phyloP scores from a whole-genome alignment of 2,888 invertebrate species.

The Hirtodrosophila histrioides region DNA sequence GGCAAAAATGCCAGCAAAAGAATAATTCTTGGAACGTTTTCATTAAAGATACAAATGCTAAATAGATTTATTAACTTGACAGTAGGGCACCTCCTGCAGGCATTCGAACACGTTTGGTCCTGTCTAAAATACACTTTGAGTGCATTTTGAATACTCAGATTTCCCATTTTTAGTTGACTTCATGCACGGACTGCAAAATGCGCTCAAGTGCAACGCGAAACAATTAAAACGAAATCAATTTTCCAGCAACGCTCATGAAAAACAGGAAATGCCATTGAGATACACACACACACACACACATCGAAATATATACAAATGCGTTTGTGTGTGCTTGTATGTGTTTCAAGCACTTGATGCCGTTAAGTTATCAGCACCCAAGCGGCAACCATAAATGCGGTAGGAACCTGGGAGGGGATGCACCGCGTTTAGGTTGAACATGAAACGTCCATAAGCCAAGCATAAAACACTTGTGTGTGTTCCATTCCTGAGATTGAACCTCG shows the following conservation, averaged over 20 bases:
- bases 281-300: slow-evolving; percentile 11
- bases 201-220: slow-evolving; percentile 63
- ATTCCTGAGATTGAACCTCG: slow-evolving; percentile 29
- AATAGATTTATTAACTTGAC: slow-evolving; percentile 32
- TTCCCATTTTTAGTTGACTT: slow-evolving; percentile 23
- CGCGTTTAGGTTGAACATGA: slow-evolving; percentile 52
- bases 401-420: slow-evolving; percentile 17
- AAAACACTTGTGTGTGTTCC: slow-evolving; percentile 48
- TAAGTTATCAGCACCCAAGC: slow-evolving; percentile 59
- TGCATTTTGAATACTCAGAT: slow-evolving; percentile 36
- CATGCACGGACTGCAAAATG: slow-evolving; percentile 65
- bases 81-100: slow-evolving; percentile 17
- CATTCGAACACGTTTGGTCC: slow-evolving; percentile 15
- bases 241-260: slow-evolving; percentile 51
- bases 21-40: slow-evolving; percentile 28
- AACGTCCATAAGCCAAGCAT: slow-evolving; percentile 56
- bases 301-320: slow-evolving; percentile 1
- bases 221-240: slow-evolving; percentile 67
- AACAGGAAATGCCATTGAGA: slow-evolving; percentile 46
- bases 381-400: slow-evolving; percentile 60
- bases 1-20: slow-evolving; percentile 37
- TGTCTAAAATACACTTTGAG: slow-evolving; percentile 28
- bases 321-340: slow-evolving; percentile 3
- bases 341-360: slow-evolving; percentile 57
- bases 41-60: slow-evolving; percentile 21